A percentile compares a stretch with the other conserved stretches of the same genome.
Evolutionary conservation across 2,888 invertebrate genomes (phyloP).

Genomic region (Calliphora vomitoria): DNA sequence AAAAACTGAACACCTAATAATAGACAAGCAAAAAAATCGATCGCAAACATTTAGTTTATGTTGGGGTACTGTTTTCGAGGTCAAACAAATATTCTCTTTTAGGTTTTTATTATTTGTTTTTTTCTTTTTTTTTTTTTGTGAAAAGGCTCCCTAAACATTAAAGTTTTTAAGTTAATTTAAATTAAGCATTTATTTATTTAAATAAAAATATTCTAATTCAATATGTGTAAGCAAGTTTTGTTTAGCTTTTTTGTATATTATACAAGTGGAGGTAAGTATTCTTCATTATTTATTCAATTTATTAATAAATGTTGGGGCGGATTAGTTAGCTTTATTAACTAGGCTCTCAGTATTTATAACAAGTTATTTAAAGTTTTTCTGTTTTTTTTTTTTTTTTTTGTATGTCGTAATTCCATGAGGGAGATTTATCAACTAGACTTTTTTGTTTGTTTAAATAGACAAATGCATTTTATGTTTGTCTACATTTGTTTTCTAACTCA

Average conservation of each 20-base stretch:
- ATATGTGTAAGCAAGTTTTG: background rate
- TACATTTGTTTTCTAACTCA: slow-evolving; percentile 43
- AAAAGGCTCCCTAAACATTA: background rate
- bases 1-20: slow-evolving; percentile 33
- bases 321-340: slow-evolving; percentile 68
- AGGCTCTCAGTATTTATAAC: slow-evolving; percentile 61
- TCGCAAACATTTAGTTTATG: slow-evolving; percentile 33
- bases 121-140: too few relatives aligned
- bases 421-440: slow-evolving; percentile 23
- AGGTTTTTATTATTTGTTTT: too few relatives aligned
- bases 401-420: slow-evolving; percentile 17
- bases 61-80: slow-evolving; percentile 1
- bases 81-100: background rate
- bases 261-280: background rate
- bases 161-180: too few relatives aligned
- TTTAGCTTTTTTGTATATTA: background rate
- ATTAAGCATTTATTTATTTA: background rate
- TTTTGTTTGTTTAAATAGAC: slow-evolving; percentile 26
- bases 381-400: background rate
- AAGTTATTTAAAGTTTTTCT: slow-evolving; percentile 40
- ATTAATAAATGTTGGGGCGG: slow-evolving; percentile 61
- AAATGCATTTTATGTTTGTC: slow-evolving; percentile 51
- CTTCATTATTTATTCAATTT: background rate
- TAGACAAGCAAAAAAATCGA: slow-evolving; percentile 43
- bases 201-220: background rate